phyloP scores from a whole-genome alignment of 2,797 vertebrate genomes.

The Sebastes steindachneri region DNA sequence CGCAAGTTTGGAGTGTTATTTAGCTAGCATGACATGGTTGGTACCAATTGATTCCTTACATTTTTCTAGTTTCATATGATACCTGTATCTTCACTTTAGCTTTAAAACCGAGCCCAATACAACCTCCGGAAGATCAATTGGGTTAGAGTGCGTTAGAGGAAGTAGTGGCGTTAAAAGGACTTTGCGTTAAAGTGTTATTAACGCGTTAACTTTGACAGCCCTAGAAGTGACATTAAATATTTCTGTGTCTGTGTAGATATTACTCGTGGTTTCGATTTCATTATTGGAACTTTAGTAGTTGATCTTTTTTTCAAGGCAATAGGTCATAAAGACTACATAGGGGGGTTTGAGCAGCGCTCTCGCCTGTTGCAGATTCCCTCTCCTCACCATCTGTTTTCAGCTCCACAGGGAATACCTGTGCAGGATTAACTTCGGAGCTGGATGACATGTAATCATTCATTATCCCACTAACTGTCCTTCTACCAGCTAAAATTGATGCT shows the following conservation, averaged over 20 bases:
- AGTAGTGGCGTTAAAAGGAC: too few relatives aligned
- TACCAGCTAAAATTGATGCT: slow-evolving; percentile 78
- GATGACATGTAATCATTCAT: slow-evolving; percentile 83
- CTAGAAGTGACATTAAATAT: slow-evolving; percentile 47
- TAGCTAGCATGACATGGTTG: too few relatives aligned
- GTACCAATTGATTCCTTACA: too few relatives aligned
- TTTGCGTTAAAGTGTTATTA: too few relatives aligned
- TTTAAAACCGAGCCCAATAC: too few relatives aligned
- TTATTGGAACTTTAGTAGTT: slow-evolving; percentile 61
- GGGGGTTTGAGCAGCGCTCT: slow-evolving; percentile 53
- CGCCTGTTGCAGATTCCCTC: slow-evolving; percentile 61
- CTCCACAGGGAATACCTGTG: slow-evolving; percentile 81
- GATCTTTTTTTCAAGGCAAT: slow-evolving; percentile 40
- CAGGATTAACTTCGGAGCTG: slow-evolving; percentile 77
- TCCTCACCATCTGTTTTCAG: slow-evolving; percentile 78
- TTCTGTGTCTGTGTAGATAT: slow-evolving; percentile 58
- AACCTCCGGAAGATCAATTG: too few relatives aligned
- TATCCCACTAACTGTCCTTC: slow-evolving; percentile 81
- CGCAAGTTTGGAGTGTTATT: too few relatives aligned
- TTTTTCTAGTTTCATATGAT: too few relatives aligned
- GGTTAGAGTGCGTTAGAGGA: too few relatives aligned
- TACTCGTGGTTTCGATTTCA: slow-evolving; percentile 70
- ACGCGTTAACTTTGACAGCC: too few relatives aligned
- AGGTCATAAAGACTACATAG: slow-evolving; percentile 57
- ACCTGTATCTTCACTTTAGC: too few relatives aligned